Conservation (phyloP, 2,888 invertebrate genomes). For the Zootermopsis nevadensis region DNA sequence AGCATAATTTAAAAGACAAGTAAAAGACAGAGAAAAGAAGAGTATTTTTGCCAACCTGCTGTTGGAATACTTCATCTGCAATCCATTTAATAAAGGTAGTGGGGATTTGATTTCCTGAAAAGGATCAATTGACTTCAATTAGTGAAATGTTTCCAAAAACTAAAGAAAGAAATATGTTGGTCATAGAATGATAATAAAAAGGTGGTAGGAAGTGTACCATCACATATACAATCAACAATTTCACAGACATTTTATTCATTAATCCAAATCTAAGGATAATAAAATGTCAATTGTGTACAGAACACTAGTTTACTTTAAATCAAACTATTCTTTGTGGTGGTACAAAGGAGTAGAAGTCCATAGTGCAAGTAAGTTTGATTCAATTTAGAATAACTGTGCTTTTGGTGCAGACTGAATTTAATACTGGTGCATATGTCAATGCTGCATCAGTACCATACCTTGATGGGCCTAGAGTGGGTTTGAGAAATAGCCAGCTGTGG, state of each 20-base stretch:
- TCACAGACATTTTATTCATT: not conserved
- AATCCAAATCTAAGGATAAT: not conserved
- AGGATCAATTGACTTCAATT: constrained; percentile 14
- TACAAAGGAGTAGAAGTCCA: not conserved
- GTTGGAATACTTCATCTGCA: constrained; percentile 38
- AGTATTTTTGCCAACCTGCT: constrained; percentile 33
- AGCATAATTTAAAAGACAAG: not conserved
- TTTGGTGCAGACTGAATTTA: not conserved
- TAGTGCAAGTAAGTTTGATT: not conserved
- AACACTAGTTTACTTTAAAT: not conserved
- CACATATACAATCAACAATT: not conserved
- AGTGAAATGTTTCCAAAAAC: not conserved
- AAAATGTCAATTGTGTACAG: not conserved
- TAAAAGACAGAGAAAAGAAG: constrained; percentile 24
- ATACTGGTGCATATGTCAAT: constrained; percentile 28
- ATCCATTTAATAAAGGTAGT: constrained; percentile 36
- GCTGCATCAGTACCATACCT: constrained; percentile 53
- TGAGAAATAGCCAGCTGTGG: constrained; percentile 88
- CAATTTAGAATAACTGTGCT: not conserved
- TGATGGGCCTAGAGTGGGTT: constrained; percentile 74
- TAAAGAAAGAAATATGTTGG: not conserved
- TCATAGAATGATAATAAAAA: not conserved
- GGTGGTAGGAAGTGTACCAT: not conserved
- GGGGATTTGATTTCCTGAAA: constrained; percentile 25
- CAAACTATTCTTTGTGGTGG: not conserved